phyloP scores from a whole-genome alignment of 2,888 invertebrate species.

The Acrobasis suavella region DNA sequence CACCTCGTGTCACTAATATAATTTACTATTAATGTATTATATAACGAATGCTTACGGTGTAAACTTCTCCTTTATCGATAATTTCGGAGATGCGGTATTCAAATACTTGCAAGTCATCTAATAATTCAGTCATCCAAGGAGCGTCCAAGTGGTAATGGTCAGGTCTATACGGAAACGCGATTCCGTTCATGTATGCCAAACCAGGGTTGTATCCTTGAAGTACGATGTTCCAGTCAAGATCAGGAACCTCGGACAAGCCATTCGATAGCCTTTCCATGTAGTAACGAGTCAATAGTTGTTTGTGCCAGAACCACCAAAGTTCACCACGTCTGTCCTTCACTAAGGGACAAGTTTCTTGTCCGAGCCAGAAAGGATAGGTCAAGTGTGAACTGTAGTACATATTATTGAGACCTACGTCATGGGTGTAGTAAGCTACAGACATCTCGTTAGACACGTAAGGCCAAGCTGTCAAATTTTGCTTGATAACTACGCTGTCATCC shows the following conservation, averaged over 20 bases:
- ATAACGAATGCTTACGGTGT: slow-evolving; percentile 55
- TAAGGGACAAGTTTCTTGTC: slow-evolving; percentile 73
- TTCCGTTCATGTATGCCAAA: slow-evolving; percentile 84
- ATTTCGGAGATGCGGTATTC: slow-evolving; percentile 83
- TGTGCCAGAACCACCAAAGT: slow-evolving; percentile 84
- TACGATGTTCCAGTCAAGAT: slow-evolving; percentile 79
- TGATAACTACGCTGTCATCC: slow-evolving; percentile 80
- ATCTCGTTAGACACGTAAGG: slow-evolving; percentile 81
- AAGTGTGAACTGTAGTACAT: slow-evolving; percentile 84
- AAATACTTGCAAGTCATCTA: slow-evolving; percentile 71
- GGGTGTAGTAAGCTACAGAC: slow-evolving; percentile 86
- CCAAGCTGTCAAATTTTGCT: slow-evolving; percentile 84
- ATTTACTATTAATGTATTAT: neutral
- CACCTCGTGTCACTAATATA: too few relatives aligned
- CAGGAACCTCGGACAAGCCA: slow-evolving; percentile 85
- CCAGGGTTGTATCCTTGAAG: slow-evolving; percentile 85
- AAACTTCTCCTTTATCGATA: slow-evolving; percentile 81
- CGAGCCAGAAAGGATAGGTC: slow-evolving; percentile 85
- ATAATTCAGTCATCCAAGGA: slow-evolving; percentile 63
- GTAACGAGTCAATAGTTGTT: slow-evolving; percentile 87
- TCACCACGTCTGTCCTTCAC: slow-evolving; percentile 84
- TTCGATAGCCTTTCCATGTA: slow-evolving; percentile 89
- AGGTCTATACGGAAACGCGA: slow-evolving; percentile 84
- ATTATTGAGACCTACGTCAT: slow-evolving; percentile 86
- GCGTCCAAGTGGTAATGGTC: slow-evolving; percentile 78